phyloP scores from a whole-genome alignment of 2,113 vertebrate genomes.

The Lepisosteus oculatus region DNA sequence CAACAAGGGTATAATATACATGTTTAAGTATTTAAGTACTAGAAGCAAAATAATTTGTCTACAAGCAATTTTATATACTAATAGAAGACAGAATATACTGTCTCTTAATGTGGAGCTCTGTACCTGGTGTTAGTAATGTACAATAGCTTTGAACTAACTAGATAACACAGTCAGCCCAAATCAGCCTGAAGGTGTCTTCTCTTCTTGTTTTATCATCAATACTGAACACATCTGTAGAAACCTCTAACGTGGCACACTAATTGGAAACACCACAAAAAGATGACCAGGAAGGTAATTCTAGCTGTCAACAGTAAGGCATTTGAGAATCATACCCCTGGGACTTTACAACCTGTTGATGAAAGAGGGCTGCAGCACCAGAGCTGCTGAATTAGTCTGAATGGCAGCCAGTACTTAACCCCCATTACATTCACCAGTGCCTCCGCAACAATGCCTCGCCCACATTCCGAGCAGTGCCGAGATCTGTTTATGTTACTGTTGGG shows the following conservation, averaged over 20 bases:
- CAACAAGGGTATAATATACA: too few relatives aligned
- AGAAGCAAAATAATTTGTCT: too few relatives aligned
- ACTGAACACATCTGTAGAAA: neutral
- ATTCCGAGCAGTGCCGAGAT: conserved; percentile 7
- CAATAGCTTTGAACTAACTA: too few relatives aligned
- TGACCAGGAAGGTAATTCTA: neutral
- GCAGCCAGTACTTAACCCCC: conserved; percentile 21
- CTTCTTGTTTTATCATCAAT: neutral
- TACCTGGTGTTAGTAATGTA: too few relatives aligned
- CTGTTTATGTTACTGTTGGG: conserved; percentile 21
- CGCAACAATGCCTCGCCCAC: conserved; percentile 5
- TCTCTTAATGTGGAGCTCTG: too few relatives aligned
- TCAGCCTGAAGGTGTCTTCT: too few relatives aligned
- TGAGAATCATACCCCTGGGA: neutral
- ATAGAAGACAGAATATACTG: too few relatives aligned
- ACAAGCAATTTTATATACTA: too few relatives aligned
- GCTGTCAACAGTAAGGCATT: neutral
- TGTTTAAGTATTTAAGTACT: too few relatives aligned
- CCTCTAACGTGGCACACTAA: conserved; percentile 10
- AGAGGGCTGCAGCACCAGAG: conserved; percentile 15
- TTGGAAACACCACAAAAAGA: too few relatives aligned
- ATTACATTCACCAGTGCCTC: conserved; percentile 22
- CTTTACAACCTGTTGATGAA: conserved; percentile 25
- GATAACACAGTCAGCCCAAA: too few relatives aligned
- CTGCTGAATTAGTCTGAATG: conserved; percentile 31